Evolutionary conservation across 1,140 invertebrate genomes (phyloP).

Genomic region (Drosophila sucinea): DNA sequence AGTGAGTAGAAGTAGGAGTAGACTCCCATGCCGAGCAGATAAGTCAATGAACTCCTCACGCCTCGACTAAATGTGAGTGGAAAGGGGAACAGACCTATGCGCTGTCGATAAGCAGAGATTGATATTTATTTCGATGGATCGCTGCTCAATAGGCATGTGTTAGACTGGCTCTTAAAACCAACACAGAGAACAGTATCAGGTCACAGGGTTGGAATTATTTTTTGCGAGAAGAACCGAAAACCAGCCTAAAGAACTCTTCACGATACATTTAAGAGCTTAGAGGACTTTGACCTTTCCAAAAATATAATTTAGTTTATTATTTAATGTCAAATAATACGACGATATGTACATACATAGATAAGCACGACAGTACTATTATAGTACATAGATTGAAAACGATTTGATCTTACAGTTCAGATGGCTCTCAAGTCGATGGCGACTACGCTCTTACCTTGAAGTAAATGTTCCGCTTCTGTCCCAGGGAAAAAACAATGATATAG

Average conservation of each 20-base stretch:
- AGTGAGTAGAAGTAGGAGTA: background rate
- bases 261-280: background rate
- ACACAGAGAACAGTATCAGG: background rate
- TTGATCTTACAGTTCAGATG: no score
- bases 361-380: background rate
- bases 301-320: background rate
- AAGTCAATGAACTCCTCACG: constrained; percentile 10
- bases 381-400: background rate
- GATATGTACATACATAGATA: background rate
- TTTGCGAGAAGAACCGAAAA: background rate
- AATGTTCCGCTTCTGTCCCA: background rate
- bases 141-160: background rate
- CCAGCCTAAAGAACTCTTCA: background rate
- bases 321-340: background rate
- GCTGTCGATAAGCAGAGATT: constrained; percentile 10
- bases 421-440: no score
- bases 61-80: background rate
- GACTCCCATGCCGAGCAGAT: background rate
- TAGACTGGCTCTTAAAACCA: constrained; percentile 2
- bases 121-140: constrained; percentile 8
- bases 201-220: background rate
- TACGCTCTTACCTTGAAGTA: background rate
- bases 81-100: background rate
- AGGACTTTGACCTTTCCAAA: constrained; percentile 12
- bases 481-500: background rate